Evolutionary conservation across 2,888 invertebrate species (phyloP), one percentile per base, ranked within the genome.

Genomic region (Drosophila melanosoma): DNA sequence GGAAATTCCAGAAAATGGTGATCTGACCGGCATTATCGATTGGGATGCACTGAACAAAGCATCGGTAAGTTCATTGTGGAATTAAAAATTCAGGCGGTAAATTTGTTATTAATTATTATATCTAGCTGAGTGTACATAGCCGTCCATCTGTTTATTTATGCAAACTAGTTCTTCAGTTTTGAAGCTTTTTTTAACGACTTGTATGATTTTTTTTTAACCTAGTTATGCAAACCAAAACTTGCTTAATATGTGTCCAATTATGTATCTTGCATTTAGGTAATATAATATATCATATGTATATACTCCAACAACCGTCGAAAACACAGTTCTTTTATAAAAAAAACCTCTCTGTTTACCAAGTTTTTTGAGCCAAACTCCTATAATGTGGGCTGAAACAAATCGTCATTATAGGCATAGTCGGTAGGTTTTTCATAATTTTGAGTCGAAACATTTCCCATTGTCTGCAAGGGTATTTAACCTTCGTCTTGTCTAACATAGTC

Each of bases 1-100:
- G 4, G 40, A 54, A 29, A 51, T 29, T 12, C 45, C 62, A 0
- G 1, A 35, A 23, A 29, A 23, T 6, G 74, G 77, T 8, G 80
- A 87, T 51, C 52, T 74, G 7, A 79, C 79, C 4, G 85, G 74
- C 11, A 23, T 54, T 6, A 93, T 92, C 29, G 92, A 92, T 72
- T 92, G 93, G 93, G 81, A 68, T 0, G 58, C 80, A 0, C 8
- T 92, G 0, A 87, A 91, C 52, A 82, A 84, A 70, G 83, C 83
- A 15, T 87, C 91, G 12, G 93, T 92, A 74, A 80, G 81, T 74
- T 3, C 23, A 45, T 3, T 15, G 23, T 1, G 0, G 15, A 45
- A 23, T 23, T 10, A n/a, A 11, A 5, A 32, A 2, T n/a, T 45
- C 4, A 23, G 7, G 15, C 8, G 8, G 23, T 15, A 4, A 8